These are phyloP conservation scores for Antheraea pernyi DNA, from an alignment of 1,140 invertebrate species.

Conservation along the genomic window DNA sequence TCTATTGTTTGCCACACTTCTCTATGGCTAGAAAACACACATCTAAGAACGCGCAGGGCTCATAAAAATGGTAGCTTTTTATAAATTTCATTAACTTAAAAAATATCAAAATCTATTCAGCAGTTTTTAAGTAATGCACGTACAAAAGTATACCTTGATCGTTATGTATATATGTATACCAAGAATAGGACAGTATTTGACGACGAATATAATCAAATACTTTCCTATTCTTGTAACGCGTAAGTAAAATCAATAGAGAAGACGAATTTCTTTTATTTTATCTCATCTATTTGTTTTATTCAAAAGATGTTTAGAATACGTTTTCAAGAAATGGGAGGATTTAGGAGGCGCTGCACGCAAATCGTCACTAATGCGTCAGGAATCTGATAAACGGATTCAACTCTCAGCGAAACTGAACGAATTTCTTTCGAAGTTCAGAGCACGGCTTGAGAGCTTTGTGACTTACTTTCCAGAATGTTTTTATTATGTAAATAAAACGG, in stretches of 20 bases:
- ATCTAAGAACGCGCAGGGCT: too few relatives aligned
- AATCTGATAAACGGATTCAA: conserved; percentile 24
- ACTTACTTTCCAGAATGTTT: conserved; percentile 10
- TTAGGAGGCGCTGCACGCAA: conserved; percentile 15
- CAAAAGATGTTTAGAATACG: conserved; percentile 6
- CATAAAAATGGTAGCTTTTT: too few relatives aligned
- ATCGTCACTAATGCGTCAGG: conserved; percentile 22
- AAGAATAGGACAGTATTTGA: too few relatives aligned
- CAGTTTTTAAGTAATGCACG: too few relatives aligned
- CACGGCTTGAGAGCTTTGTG: conserved; percentile 8
- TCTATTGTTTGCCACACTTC: too few relatives aligned
- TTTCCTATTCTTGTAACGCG: background rate
- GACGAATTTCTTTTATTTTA: background rate
- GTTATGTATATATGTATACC: too few relatives aligned
- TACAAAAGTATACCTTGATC: too few relatives aligned
- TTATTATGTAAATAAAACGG: conserved; percentile 13
- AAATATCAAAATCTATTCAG: too few relatives aligned
- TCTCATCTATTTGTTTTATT: conserved; percentile 10
- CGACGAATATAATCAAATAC: background rate
- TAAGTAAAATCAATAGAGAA: background rate
- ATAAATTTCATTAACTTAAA: too few relatives aligned
- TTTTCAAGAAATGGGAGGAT: background rate
- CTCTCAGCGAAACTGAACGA: conserved; percentile 19
- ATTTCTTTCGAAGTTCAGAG: conserved; percentile 15
- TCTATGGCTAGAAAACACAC: too few relatives aligned